Percentiles rank a stretch among this genome's conserved stretches.
Conservation (phyloP, 2,113 vertebrate species). For the Campylorhamphus procurvoides region DNA sequence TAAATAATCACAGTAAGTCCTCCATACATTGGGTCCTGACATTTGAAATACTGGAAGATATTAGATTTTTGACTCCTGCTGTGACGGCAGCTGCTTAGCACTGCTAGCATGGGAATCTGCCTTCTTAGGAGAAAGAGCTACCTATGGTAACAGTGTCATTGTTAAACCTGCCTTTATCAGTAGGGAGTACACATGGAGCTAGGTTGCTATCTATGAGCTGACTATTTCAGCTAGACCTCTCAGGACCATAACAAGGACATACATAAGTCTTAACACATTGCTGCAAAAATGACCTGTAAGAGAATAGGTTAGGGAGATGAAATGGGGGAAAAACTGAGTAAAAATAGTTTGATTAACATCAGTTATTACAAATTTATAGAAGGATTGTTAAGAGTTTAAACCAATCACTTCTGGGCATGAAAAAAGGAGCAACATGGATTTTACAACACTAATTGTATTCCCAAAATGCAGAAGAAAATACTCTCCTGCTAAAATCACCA, state of each 20-base stretch:
- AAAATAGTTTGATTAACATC: background rate
- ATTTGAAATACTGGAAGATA: background rate
- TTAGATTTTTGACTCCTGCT: background rate
- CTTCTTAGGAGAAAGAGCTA: background rate
- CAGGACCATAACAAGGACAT: background rate
- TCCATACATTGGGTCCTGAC: background rate
- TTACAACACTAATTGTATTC: background rate
- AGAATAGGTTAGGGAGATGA: background rate
- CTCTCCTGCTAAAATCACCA: background rate
- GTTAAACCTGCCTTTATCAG: background rate
- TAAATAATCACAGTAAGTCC: background rate
- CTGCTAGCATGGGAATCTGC: background rate
- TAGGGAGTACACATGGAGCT: background rate
- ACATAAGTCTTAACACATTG: background rate
- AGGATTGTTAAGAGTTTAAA: background rate
- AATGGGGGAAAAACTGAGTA: background rate
- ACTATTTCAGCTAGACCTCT: background rate
- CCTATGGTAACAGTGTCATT: background rate
- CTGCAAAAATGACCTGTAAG: background rate
- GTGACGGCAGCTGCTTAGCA: background rate
- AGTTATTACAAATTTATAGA: background rate
- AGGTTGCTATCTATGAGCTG: background rate
- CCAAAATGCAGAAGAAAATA: background rate
- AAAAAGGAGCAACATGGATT: background rate
- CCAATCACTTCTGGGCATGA: background rate